Evolutionary conservation across 2,113 vertebrate genomes (phyloP), one percentile per base, ranked within the genome.

Genomic region (Scalopus aquaticus): DNA sequence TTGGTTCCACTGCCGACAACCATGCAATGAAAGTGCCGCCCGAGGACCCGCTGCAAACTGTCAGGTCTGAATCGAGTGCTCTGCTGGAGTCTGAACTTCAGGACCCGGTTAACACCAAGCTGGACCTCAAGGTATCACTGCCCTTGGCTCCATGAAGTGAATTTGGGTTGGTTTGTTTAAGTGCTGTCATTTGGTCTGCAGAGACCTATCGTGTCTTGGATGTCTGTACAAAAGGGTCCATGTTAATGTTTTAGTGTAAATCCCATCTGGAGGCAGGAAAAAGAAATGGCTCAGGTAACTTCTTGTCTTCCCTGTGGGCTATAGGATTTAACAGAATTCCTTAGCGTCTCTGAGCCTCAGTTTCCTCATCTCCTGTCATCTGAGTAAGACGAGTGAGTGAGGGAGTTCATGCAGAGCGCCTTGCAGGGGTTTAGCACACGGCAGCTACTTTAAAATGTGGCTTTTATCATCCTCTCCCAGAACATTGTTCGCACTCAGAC

Each of bases 1-100:
- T 99, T 78, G 99, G 99, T 76, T 99, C 99, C 87, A 99, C 99
- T 19, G 99, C 99, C 89, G 99, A 99, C 96, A 99, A 99, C 97
- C 99, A 99, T 54, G 99, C 99, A 0, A 95, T 99, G 97, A 99
- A 98, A 97, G 93, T 97, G 0, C 98, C 98, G 0, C 88, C 98
- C 0, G 95, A 97, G 88, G 98, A 98, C 9, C n/a, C 97, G 20
- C 98, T 98, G 8, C 98, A 98, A 17, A 95, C 96, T 0, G 7
- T 97, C 69, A 98, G 94, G 97, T 97, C 97, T 1, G 98, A 98
- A 64, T 60, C 98, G 62, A 92, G 88, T 42, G 20, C 96, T 89
- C 44, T 97, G 77, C 51, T 93, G 92, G 88, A 96, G 88, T 58
- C 95, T 96, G 77, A 98, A 93, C 96, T 96, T 7, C 97, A 98